A percentile compares a stretch with the other conserved stretches of the same genome.
phyloP scores from a whole-genome alignment of 2,113 vertebrate species.

The Heloderma charlesbogerti region DNA sequence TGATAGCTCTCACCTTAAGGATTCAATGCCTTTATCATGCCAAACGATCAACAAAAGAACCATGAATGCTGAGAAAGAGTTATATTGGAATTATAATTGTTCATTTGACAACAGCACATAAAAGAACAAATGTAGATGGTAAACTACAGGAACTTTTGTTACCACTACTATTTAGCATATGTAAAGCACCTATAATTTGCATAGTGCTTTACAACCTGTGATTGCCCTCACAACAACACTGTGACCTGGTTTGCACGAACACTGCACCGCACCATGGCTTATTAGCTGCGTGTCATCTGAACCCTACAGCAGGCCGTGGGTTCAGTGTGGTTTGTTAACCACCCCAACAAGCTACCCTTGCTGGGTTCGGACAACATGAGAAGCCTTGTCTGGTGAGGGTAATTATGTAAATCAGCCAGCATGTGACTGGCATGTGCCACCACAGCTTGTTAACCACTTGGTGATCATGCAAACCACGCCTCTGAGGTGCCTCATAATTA shows the following conservation, averaged over 20 bases:
- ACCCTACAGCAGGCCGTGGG: no score
- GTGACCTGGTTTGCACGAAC: no score
- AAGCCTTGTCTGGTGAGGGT: no score
- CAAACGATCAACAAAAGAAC: background rate
- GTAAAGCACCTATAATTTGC: background rate
- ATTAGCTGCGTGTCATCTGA: no score
- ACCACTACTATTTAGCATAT: background rate
- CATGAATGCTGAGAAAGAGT: background rate
- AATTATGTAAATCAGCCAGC: no score
- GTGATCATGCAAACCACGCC: no score
- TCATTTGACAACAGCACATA: constrained; percentile 18
- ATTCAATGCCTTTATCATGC: background rate
- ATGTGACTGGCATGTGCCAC: no score
- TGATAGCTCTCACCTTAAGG: constrained; percentile 2
- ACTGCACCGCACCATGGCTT: no score
- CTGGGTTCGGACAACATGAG: no score
- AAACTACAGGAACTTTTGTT: background rate
- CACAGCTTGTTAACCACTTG: no score
- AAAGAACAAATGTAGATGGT: constrained; percentile 11
- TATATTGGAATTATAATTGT: constrained; percentile 18
- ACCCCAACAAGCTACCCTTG: no score
- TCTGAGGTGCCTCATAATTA: background rate
- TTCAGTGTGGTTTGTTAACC: no score
- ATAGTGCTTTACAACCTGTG: background rate
- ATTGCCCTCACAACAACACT: background rate